phyloP scores from a whole-genome alignment of 2,888 invertebrate species.

The Malthinus flaveolus region DNA sequence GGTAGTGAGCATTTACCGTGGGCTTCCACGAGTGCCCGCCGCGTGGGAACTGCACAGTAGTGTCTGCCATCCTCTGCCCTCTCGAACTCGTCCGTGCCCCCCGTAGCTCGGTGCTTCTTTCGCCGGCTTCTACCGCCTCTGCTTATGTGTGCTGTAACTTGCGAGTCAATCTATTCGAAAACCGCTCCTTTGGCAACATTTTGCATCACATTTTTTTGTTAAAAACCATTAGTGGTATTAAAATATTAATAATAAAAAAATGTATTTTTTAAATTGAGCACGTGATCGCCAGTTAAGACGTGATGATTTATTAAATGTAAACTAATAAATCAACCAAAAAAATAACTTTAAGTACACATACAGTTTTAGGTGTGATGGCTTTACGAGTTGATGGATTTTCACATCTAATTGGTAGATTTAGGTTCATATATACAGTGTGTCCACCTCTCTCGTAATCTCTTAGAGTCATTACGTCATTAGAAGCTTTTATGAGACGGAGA shows the following conservation, averaged over 20 bases:
- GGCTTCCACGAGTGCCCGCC: constrained; percentile 57
- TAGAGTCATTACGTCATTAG: too few relatives aligned
- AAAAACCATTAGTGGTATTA: background rate
- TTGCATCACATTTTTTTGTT: constrained; percentile 3
- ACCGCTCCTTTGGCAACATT: constrained; percentile 23
- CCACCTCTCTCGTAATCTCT: too few relatives aligned
- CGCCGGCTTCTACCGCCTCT: constrained; percentile 45
- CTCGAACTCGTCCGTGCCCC: constrained; percentile 45
- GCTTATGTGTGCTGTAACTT: constrained; percentile 23
- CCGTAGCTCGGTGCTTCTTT: constrained; percentile 44
- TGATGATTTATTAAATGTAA: constrained; percentile 20
- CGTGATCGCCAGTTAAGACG: constrained; percentile 5
- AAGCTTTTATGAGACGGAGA: too few relatives aligned
- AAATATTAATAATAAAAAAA: constrained; percentile 1
- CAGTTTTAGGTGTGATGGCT: constrained; percentile 5
- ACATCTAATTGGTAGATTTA: too few relatives aligned
- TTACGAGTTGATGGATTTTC: too few relatives aligned
- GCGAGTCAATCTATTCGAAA: constrained; percentile 2
- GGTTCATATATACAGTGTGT: too few relatives aligned
- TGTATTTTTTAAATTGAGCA: background rate
- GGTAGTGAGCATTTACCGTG: constrained; percentile 49
- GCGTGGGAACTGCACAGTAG: constrained; percentile 69
- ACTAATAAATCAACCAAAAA: constrained; percentile 17
- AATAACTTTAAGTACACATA: constrained; percentile 14
- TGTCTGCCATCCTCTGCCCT: constrained; percentile 54